A percentile compares a stretch with the other conserved stretches of the same genome.
phyloP scores from a whole-genome alignment of 53 echinoderm and acorn worm species.

The Temnopleurus reevesii region DNA sequence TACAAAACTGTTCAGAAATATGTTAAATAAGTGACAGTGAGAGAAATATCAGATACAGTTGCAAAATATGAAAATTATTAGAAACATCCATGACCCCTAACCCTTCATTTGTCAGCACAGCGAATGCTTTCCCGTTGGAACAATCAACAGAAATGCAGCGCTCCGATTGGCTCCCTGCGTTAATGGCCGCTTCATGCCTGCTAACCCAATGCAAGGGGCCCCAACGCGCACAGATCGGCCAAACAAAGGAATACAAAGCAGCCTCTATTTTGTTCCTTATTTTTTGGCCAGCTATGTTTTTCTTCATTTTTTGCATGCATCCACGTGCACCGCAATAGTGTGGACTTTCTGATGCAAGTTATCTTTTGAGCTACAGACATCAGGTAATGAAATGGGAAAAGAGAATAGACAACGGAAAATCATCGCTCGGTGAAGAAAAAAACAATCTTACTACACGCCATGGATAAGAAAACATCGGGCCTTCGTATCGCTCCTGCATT shows the following conservation, averaged over 20 bases:
- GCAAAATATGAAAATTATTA: constrained; percentile 59
- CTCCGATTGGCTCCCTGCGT: constrained; percentile 51
- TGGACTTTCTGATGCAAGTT: constrained; percentile 56
- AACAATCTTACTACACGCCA: constrained; percentile 58
- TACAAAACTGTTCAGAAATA: background rate
- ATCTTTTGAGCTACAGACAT: constrained; percentile 20
- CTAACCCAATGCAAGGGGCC: constrained; percentile 56
- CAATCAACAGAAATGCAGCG: constrained; percentile 58
- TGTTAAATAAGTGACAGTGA: constrained; percentile 7
- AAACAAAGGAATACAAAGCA: constrained; percentile 95
- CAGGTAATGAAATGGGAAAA: constrained; percentile 41
- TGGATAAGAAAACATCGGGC: constrained; percentile 60
- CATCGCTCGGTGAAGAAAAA: constrained; percentile 42
- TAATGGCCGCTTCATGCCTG: constrained; percentile 62
- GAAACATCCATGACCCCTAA: constrained; percentile 63
- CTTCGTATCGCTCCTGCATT: constrained; percentile 60
- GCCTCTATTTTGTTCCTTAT: constrained; percentile 83
- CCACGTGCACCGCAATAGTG: constrained; percentile 63
- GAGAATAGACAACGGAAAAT: constrained; percentile 37
- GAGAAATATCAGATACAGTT: constrained; percentile 36
- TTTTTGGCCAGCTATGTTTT: constrained; percentile 84
- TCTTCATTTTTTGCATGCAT: constrained; percentile 64
- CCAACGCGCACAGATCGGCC: constrained; percentile 72
- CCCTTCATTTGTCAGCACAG: constrained; percentile 52
- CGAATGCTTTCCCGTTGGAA: constrained; percentile 60